These are phyloP conservation scores for Gerris buenoi DNA, from an alignment of 1,140 invertebrate species.

Conservation along the genomic window DNA sequence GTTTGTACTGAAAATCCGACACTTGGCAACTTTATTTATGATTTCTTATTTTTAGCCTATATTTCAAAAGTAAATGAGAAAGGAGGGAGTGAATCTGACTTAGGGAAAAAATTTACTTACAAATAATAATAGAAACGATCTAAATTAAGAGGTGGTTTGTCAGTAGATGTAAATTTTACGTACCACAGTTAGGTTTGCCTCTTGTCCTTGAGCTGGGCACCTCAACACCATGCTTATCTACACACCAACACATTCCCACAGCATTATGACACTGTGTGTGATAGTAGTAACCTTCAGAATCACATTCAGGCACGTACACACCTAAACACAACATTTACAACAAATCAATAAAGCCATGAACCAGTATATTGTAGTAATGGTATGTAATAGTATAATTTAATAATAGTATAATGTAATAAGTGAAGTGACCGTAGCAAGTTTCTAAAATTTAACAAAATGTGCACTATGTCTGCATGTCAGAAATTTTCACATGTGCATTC, in stretches of 20 bases:
- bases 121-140: not conserved
- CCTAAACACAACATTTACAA: conserved; percentile 38
- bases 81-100: not conserved
- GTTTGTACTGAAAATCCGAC: not conserved
- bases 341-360: too few species aligned
- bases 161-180: conserved; percentile 26
- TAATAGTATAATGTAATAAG: too few species aligned
- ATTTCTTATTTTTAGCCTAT: not conserved
- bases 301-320: conserved; percentile 68
- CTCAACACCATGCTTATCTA: conserved; percentile 81
- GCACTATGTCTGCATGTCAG: too few species aligned
- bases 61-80: not conserved
- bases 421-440: too few species aligned
- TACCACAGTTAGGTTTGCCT: conserved; percentile 75
- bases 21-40: not conserved
- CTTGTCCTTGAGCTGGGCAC: conserved; percentile 64
- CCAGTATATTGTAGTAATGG: too few species aligned
- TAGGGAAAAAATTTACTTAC: not conserved
- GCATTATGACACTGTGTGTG: conserved; percentile 70
- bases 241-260: conserved; percentile 80
- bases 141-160: not conserved
- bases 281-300: conserved; percentile 70
- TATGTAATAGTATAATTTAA: too few species aligned
- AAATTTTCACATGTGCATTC: too few species aligned
- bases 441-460: too few species aligned